Evolutionary conservation across 2,888 invertebrate species (phyloP).

Genomic region (Apocheima hispidaria): DNA sequence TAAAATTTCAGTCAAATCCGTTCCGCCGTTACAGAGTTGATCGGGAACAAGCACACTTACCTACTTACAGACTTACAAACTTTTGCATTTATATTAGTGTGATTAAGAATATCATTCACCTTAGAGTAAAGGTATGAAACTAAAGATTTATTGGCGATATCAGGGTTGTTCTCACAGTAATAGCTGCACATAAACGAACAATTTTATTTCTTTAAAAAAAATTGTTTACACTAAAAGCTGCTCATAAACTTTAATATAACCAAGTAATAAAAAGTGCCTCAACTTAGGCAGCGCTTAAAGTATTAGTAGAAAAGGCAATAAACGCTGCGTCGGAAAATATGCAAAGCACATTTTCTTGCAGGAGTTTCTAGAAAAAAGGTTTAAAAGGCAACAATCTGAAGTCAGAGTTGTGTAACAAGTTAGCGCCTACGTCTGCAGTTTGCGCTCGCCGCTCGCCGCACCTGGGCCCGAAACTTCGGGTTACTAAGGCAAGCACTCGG

Average conservation of each 20-base stretch:
- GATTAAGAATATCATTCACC: no score
- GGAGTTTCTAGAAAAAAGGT: conserved; percentile 44
- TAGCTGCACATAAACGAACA: no score
- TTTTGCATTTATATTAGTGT: no score
- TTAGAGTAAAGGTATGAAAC: no score
- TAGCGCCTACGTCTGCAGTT: conserved; percentile 56
- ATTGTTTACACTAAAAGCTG: not conserved
- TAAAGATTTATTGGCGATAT: no score
- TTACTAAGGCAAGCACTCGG: conserved; percentile 35
- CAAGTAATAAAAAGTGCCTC: conserved; percentile 13
- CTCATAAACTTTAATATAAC: conserved; percentile 2
- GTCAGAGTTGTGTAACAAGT: conserved; percentile 62
- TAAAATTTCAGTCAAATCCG: no score
- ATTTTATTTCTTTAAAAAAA: not conserved
- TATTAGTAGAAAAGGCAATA: conserved; percentile 23
- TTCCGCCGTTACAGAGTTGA: no score
- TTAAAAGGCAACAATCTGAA: conserved; percentile 56
- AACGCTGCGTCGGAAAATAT: conserved; percentile 27
- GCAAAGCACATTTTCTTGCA: conserved; percentile 31
- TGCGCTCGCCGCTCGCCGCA: conserved; percentile 40
- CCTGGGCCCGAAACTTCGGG: conserved; percentile 56
- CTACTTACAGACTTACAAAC: no score
- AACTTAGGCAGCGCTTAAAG: conserved; percentile 14
- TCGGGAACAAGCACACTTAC: no score
- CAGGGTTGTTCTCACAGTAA: no score